Evolutionary conservation across 2,797 vertebrate species (phyloP), one percentile per base, ranked within the genome.

Genomic region (Helicolenus hilgendorfi): DNA sequence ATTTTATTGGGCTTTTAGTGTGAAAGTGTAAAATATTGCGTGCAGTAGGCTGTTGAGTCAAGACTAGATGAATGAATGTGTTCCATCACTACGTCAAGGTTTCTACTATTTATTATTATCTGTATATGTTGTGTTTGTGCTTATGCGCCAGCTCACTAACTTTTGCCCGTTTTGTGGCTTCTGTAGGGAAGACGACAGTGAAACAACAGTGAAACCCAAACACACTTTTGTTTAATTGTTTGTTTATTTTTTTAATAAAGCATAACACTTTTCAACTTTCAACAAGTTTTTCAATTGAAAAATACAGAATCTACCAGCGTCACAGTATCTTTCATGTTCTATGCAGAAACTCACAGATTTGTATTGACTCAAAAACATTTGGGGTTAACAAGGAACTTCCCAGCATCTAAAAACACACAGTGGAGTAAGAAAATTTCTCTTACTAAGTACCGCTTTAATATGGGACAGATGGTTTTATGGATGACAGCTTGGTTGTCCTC

Each of bases 231-330:
- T 81, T 73, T 87, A 27, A 68, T 83, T 60, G 29, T 87, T 89
- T 81, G 10, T 81, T 91, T 88, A 85, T 81, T 92, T 93, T 92
- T 92, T 85, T 83, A 86, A 81, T 67, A 92, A 95, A 94, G 55
- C 72, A 80, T 77, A 88, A 86, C 79, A 89, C 81, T 83, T 93
- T 89, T 55, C 63, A 41, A 41, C 38, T 41, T 41, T 41, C 14
- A 74, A 86, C 69, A 92, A 1, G 7, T 76, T 82, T 88, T 84
- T 85, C 26, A 29, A 88, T 81, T 72, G 60, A 79, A 93, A 94
- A 93, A 81, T 83, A 92, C 86, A 92, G 38, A 82, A 72, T 80
- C 29, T 62, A 85, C 85, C 36, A 81, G 41, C 53, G 4, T 93
- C 78, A 95, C 89, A 91, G 75, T 89, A 87, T 86, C 72, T 35